A percentile compares a stretch with the other conserved stretches of the same genome.
Conservation (phyloP, 2,113 vertebrate genomes). For the Dolichallabes microphthalmus region DNA sequence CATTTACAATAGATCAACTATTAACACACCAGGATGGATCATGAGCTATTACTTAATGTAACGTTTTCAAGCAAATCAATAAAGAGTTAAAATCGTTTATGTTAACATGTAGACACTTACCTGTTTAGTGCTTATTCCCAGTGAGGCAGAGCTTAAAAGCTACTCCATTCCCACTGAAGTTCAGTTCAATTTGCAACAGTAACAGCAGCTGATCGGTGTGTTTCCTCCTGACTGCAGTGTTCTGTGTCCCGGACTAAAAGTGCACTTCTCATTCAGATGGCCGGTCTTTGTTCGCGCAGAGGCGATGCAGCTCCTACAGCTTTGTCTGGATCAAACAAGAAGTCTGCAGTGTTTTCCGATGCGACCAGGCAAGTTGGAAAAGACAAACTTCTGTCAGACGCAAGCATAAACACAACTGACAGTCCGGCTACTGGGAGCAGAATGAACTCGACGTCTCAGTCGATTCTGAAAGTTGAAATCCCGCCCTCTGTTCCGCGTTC, state of each 20-base stretch:
- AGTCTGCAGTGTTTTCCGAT: background rate
- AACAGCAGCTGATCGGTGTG: background rate
- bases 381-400: background rate
- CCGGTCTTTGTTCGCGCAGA: background rate
- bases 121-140: conserved; percentile 27
- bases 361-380: background rate
- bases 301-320: background rate
- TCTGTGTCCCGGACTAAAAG: background rate
- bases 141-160: background rate
- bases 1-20: background rate
- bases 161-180: background rate
- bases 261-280: conserved; percentile 17
- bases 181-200: background rate
- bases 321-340: background rate
- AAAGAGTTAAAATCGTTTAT: background rate
- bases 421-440: conserved; percentile 12
- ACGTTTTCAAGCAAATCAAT: background rate
- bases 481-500: conserved; percentile 44
- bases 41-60: background rate
- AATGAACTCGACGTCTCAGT: background rate
- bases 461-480: conserved; percentile 62
- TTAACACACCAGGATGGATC: background rate
- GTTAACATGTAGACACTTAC: conserved; percentile 5
- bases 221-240: background rate
- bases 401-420: background rate